Evolutionary conservation across 2,113 vertebrate genomes (phyloP).

Genomic region (Gracilinanus agilis): DNA sequence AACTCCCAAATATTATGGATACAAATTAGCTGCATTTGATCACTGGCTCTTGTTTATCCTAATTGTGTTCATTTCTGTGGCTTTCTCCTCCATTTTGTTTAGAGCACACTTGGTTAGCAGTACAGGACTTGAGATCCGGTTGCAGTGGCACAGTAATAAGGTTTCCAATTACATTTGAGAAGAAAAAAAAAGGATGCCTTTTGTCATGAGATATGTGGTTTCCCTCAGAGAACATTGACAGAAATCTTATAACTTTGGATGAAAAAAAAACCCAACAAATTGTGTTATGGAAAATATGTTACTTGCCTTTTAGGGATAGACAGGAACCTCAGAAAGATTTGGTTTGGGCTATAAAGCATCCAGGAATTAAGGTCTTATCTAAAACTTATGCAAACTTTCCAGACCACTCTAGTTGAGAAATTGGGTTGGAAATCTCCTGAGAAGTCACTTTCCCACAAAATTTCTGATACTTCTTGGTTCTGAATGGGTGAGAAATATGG

Average conservation of each 20-base stretch:
- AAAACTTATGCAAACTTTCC: constrained; percentile 28
- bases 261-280: constrained; percentile 54
- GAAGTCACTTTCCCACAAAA: constrained; percentile 59
- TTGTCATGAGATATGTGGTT: background rate
- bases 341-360: constrained; percentile 43
- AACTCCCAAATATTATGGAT: constrained; percentile 74
- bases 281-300: constrained; percentile 50
- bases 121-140: constrained; percentile 10
- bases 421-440: constrained; percentile 56
- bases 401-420: constrained; percentile 65
- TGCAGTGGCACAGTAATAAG: background rate
- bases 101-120: constrained; percentile 12
- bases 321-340: constrained; percentile 66
- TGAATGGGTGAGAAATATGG: constrained; percentile 62
- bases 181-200: background rate
- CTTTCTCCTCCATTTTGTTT: constrained; percentile 62
- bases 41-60: constrained; percentile 68
- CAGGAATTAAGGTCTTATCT: constrained; percentile 62
- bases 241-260: constrained; percentile 11
- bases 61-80: constrained; percentile 71
- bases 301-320: constrained; percentile 60
- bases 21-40: constrained; percentile 81
- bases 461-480: constrained; percentile 37
- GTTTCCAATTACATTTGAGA: constrained; percentile 35
- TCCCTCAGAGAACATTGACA: constrained; percentile 23